These are phyloP conservation scores for Camponotus vicinus DNA, from an alignment of 1,140 invertebrate species.

Conservation along the genomic window DNA sequence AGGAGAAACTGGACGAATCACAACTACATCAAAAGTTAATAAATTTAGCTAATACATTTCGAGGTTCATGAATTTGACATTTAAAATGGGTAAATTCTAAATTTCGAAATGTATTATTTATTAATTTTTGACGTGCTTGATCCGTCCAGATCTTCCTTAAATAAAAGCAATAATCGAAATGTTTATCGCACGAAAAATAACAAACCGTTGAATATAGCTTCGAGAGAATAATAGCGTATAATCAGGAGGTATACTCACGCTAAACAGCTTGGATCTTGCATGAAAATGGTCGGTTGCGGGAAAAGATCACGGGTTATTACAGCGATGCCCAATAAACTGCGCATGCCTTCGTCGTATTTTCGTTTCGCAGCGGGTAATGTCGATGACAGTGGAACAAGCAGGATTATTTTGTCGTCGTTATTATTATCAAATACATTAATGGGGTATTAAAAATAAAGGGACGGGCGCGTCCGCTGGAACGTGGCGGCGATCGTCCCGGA, in stretches of 20 bases:
- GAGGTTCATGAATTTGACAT: too few relatives aligned
- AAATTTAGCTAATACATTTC: too few relatives aligned
- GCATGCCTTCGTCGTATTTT: slow-evolving; percentile 14
- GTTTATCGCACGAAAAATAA: background rate
- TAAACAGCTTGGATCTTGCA: slow-evolving; percentile 20
- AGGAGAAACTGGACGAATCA: too few relatives aligned
- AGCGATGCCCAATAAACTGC: background rate
- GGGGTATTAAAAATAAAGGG: slow-evolving; percentile 73
- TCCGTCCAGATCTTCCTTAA: too few relatives aligned
- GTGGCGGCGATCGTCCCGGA: slow-evolving; percentile 46
- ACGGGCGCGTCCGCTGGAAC: slow-evolving; percentile 25
- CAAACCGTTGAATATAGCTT: slow-evolving; percentile 6
- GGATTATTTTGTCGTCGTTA: slow-evolving; percentile 67
- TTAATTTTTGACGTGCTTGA: too few relatives aligned
- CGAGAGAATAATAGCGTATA: slow-evolving; percentile 38
- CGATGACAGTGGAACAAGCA: slow-evolving; percentile 62
- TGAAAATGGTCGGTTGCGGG: background rate
- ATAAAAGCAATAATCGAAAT: slow-evolving; percentile 36
- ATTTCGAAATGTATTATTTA: too few relatives aligned
- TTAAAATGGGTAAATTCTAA: too few relatives aligned
- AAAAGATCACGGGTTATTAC: slow-evolving; percentile 3
- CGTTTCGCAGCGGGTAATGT: slow-evolving; percentile 50
- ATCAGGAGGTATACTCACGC: slow-evolving; percentile 44
- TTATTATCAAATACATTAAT: slow-evolving; percentile 74
- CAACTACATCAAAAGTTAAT: too few relatives aligned